Evolutionary conservation across 2,797 vertebrate species (phyloP), one percentile per base, ranked within the genome.

Genomic region (Jordanella pulchra): DNA sequence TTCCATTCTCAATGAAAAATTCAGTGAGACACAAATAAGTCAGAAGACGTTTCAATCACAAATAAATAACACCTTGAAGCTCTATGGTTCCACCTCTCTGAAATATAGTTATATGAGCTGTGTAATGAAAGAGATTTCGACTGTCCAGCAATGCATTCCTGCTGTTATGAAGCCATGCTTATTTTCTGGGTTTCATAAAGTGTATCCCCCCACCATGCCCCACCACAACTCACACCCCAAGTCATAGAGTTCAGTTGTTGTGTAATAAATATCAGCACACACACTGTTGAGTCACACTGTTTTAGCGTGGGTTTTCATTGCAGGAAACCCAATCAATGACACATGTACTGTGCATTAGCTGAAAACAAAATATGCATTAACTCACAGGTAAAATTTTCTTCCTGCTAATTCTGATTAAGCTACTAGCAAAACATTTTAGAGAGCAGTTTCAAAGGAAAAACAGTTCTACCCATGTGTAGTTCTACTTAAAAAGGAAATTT

Each of bases 21-120:
- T 39, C 44, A 51, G 25, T 25, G 35, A 73, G 77, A 56, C 63
- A 39, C 47, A 82, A 76, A 83, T 42, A 75, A 71, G 50, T 68
- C 67, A 70, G 28, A 76, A 21, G 58, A 73, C 14, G 67, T 82
- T 67, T 69, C 48, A 51, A 67, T 78, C 67, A 70, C n/a, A 78
- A 65, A 76, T 63, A 61, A 66, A 65, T 64, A 51, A 35, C 70
- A 78, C 50, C 7, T 75, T 69, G 72, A 71, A 71, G 25, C 60
- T 75, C 47, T 2, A 30, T 69, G 73, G 25, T 42, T 70, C 5
- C 51, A 42, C 63, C 68, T 77, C 44, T 75, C 69, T 71, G 30
- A 75, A 68, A 72, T 67, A 35, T 64, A 54, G 67, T 73, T 75
- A 72, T 78, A 68, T 42, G 55, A 50, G 68, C 50, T 11, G 47